phyloP scores from a whole-genome alignment of 2,113 vertebrate genomes.

The Ageneiosus marmoratus region DNA sequence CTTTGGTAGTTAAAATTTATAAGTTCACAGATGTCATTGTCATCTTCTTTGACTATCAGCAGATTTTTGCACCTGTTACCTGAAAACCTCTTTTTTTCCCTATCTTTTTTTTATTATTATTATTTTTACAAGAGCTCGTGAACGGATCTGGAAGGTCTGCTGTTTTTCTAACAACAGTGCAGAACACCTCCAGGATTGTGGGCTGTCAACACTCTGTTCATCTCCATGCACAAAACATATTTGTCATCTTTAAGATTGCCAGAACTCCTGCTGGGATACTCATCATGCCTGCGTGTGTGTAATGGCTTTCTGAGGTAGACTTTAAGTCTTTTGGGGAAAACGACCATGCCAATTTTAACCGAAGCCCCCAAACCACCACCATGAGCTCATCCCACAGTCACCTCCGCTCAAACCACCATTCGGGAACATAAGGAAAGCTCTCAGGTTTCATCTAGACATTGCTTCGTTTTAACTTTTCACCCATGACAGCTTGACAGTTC shows the following conservation, averaged over 20 bases:
- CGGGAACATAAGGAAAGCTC: constrained; percentile 14
- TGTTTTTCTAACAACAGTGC: constrained; percentile 36
- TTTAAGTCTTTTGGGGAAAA: constrained; percentile 22
- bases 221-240: constrained; percentile 35
- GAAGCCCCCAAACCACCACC: constrained; percentile 4
- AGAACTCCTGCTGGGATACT: constrained; percentile 42
- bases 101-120: neutral
- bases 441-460: neutral
- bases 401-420: constrained; percentile 12
- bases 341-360: neutral
- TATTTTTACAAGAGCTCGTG: neutral
- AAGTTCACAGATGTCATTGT: constrained; percentile 7
- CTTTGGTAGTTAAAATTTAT: constrained; percentile 27
- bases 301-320: constrained; percentile 43
- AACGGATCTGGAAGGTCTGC: neutral
- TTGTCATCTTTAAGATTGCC: constrained; percentile 42
- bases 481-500: neutral
- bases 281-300: constrained; percentile 15
- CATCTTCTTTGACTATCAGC: neutral
- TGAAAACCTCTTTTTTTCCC: neutral
- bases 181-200: constrained; percentile 10
- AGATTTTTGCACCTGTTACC: constrained; percentile 45
- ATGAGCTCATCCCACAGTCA: constrained; percentile 34
- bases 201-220: constrained; percentile 41
- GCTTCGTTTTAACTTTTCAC: neutral